A percentile compares a stretch with the other conserved stretches of the same genome.
Conservation (phyloP, 2,113 vertebrate genomes). For the Phoenicopterus ruber region DNA sequence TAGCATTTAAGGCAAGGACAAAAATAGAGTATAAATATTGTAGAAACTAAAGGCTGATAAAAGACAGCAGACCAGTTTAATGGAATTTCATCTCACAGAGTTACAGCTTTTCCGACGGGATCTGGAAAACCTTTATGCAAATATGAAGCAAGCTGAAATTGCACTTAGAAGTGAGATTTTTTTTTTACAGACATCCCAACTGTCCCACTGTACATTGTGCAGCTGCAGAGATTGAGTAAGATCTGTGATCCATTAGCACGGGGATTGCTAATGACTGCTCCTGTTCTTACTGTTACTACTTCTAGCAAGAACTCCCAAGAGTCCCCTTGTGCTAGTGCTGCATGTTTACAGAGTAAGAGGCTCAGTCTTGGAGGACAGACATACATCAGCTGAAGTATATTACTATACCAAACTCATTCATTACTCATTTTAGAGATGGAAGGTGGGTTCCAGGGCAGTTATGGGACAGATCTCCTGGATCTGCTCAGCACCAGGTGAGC, state of each 20-base stretch:
- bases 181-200: neutral
- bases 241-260: neutral
- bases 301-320: neutral
- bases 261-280: neutral
- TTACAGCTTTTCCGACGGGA: slow-evolving; percentile 3
- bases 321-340: neutral
- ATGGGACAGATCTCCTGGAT: neutral
- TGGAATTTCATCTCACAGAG: slow-evolving; percentile 31
- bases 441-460: neutral
- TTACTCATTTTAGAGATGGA: neutral
- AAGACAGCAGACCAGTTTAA: slow-evolving; percentile 34
- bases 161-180: neutral
- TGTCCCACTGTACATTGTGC: neutral
- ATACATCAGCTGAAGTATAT: neutral
- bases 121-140: slow-evolving; percentile 36
- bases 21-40: slow-evolving; percentile 43
- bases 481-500: neutral
- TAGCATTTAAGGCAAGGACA: slow-evolving; percentile 37
- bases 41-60: slow-evolving; percentile 40
- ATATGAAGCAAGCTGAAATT: slow-evolving; percentile 29
- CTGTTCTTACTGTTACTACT: neutral
- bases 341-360: neutral
- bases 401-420: neutral
- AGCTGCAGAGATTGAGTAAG: neutral
- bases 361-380: neutral